Percentiles rank a stretch among this genome's conserved stretches.
Conservation (phyloP, 2,888 invertebrate genomes). For the Pocota personata region DNA sequence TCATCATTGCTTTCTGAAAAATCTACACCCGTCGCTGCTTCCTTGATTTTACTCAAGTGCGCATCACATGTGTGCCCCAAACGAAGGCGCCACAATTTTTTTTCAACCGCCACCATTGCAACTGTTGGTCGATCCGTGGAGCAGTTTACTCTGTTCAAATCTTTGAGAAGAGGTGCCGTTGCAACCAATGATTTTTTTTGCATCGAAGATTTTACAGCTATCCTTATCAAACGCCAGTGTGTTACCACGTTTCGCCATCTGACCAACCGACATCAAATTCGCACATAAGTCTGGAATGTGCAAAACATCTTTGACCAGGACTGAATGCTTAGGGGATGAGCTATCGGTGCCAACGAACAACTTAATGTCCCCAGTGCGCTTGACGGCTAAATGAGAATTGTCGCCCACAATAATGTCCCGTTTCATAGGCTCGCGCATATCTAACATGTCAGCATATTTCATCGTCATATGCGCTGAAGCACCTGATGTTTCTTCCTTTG, state of each 20-base stretch:
- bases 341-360: neutral
- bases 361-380: constrained; percentile 8
- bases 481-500: constrained; percentile 2
- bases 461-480: constrained; percentile 59
- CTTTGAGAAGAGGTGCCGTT: neutral
- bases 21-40: too few relatives aligned
- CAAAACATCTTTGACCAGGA: constrained; percentile 12
- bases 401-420: too few relatives aligned
- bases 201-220: neutral
- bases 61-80: neutral
- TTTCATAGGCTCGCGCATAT: constrained; percentile 18
- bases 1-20: too few relatives aligned
- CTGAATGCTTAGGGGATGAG: neutral
- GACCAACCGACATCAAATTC: constrained; percentile 13
- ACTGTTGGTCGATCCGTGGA: too few relatives aligned
- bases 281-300: constrained; percentile 19
- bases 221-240: too few relatives aligned
- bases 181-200: neutral
- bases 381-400: too few relatives aligned
- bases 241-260: neutral
- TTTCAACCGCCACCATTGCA: neutral
- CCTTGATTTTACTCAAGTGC: too few relatives aligned
- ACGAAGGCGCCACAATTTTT: neutral
- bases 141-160: neutral
- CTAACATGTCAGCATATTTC: constrained; percentile 14